phyloP scores from a whole-genome alignment of 2,797 vertebrate species.

The Eidolon dupreanum region DNA sequence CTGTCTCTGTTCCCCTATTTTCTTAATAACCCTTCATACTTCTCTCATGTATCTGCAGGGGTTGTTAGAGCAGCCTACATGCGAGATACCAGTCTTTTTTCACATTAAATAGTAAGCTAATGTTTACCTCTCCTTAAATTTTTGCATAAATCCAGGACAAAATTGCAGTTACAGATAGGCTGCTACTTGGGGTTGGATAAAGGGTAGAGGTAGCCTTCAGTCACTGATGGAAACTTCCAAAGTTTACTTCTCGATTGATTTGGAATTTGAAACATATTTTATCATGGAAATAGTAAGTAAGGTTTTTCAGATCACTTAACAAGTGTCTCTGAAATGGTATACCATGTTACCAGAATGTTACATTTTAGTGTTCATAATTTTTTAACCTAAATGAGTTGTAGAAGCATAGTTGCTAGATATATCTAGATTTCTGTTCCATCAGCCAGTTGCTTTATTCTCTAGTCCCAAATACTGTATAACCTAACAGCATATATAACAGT shows the following conservation, averaged over 20 bases:
- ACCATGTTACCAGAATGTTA: neutral
- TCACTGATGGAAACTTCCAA: neutral
- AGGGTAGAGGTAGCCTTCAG: neutral
- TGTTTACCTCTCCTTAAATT: constrained; percentile 1
- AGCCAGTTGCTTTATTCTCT: neutral
- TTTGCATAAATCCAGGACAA: neutral
- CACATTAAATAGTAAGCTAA: neutral
- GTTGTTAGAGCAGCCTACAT: neutral
- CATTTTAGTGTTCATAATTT: neutral
- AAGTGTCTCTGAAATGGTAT: neutral
- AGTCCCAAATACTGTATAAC: neutral
- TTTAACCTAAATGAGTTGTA: neutral
- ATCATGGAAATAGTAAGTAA: neutral
- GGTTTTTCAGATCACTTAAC: constrained; percentile 28
- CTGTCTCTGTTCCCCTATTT: neutral
- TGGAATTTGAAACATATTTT: constrained; percentile 37
- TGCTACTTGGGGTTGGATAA: neutral
- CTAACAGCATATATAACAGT: neutral
- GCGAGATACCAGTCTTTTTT: neutral
- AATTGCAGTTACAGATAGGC: neutral
- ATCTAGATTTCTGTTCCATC: neutral
- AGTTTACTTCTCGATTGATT: neutral
- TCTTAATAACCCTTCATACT: neutral
- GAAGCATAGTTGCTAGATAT: neutral
- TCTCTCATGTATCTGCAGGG: neutral